These are phyloP conservation scores for Muntiacus reevesi DNA, from an alignment of 2,113 vertebrate genomes.

Conservation along the genomic window DNA sequence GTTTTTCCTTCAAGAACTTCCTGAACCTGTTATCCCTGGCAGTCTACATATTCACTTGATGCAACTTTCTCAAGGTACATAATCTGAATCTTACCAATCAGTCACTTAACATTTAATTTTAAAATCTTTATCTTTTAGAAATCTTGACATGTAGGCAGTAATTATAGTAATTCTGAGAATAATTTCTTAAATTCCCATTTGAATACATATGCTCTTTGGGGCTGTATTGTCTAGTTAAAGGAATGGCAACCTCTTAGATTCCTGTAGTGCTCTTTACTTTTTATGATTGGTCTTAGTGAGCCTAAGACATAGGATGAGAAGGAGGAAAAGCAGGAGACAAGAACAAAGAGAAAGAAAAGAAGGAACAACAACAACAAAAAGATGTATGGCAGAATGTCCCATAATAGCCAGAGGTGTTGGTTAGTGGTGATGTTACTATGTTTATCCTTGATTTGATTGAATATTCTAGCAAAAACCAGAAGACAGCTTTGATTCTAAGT, in stretches of 20 bases:
- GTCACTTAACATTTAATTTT: constrained; percentile 32
- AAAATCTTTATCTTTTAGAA: constrained; percentile 32
- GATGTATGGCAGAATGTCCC: not conserved
- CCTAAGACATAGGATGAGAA: not conserved
- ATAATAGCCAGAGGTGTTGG: not conserved
- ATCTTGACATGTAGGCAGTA: constrained; percentile 17
- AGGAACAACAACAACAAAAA: not conserved
- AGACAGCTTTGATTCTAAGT: not conserved
- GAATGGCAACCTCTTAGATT: not conserved
- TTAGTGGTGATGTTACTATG: not conserved
- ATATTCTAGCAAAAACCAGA: constrained; percentile 7
- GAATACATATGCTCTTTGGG: not conserved
- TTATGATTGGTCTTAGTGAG: not conserved
- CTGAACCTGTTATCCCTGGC: constrained; percentile 94
- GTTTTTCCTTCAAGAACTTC: constrained; percentile 98
- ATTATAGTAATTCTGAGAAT: constrained; percentile 6
- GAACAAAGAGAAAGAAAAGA: not conserved
- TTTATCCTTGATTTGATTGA: not conserved
- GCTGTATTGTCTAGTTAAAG: not conserved
- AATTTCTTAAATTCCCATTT: constrained; percentile 24
- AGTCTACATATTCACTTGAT: constrained; percentile 92
- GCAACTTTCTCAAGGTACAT: constrained; percentile 93
- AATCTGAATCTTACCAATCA: not conserved
- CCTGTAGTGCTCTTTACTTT: not conserved
- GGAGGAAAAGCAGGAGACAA: not conserved